A percentile compares a stretch with the other conserved stretches of the same genome.
Evolutionary conservation across 1,140 invertebrate species (phyloP).

Genomic region (Tribolium madens): DNA sequence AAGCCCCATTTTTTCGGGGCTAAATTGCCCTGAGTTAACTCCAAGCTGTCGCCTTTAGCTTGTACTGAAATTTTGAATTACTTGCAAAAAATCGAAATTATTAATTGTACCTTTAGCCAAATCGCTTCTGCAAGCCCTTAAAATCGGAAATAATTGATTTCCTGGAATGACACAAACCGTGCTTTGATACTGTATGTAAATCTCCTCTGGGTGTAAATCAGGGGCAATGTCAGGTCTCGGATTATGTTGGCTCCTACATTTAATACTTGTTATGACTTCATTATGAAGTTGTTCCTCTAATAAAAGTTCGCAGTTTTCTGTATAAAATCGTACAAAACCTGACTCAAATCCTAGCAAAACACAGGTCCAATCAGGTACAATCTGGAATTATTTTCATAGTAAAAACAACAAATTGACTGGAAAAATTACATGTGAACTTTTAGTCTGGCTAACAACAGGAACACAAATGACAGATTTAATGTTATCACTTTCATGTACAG

Average conservation of each 20-base stretch:
- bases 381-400: slow-evolving; percentile 66
- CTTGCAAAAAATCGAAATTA: slow-evolving; percentile 42
- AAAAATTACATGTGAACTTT: slow-evolving; percentile 60
- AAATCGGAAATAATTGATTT: slow-evolving; percentile 83
- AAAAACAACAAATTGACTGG: background rate
- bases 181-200: slow-evolving; percentile 83
- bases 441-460: slow-evolving; percentile 64
- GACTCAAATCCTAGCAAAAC: slow-evolving; percentile 88
- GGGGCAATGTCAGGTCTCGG: slow-evolving; percentile 70
- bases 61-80: slow-evolving; percentile 70
- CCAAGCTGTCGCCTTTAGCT: slow-evolving; percentile 76
- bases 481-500: slow-evolving; percentile 69
- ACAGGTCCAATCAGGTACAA: slow-evolving; percentile 93
- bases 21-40: slow-evolving; percentile 71
- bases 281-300: slow-evolving; percentile 88
- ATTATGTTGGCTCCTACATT: slow-evolving; percentile 82
- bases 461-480: slow-evolving; percentile 68
- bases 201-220: slow-evolving; percentile 79
- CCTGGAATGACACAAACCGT: slow-evolving; percentile 87
- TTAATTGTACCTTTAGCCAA: slow-evolving; percentile 78
- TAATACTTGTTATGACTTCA: slow-evolving; percentile 82
- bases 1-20: slow-evolving; percentile 89
- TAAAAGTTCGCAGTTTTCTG: slow-evolving; percentile 85
- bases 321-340: slow-evolving; percentile 90
- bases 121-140: slow-evolving; percentile 84